phyloP scores from a whole-genome alignment of 2,797 vertebrate genomes.

The Meda fulgida region DNA sequence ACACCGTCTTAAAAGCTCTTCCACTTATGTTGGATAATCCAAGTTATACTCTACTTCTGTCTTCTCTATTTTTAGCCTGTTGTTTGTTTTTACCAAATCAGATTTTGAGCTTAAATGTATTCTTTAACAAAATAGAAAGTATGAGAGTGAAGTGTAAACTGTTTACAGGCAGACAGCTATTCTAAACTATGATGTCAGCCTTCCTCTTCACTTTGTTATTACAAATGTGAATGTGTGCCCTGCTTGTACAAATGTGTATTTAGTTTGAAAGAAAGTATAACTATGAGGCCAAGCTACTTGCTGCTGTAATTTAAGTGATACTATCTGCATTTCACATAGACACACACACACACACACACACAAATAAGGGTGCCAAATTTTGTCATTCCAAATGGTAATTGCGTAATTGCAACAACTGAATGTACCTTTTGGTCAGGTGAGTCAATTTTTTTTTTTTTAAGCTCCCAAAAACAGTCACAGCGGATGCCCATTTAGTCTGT shows the following conservation, averaged over 20 bases:
- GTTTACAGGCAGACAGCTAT: slow-evolving; percentile 3
- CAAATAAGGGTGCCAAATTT: not conserved
- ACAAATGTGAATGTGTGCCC: not conserved
- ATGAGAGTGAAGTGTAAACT: slow-evolving; percentile 4
- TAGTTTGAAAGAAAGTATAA: slow-evolving; percentile 31
- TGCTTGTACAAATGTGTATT: slow-evolving; percentile 7
- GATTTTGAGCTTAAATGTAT: not conserved
- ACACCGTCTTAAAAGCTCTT: slow-evolving; percentile 32
- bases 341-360: not conserved
- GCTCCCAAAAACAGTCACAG: not conserved
- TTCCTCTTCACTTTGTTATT: slow-evolving; percentile 34
- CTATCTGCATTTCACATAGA: not conserved
- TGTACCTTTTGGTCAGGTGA: not conserved
- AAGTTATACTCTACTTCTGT: slow-evolving; percentile 1
- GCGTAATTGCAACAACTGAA: not conserved
- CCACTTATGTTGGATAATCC: slow-evolving; percentile 26
- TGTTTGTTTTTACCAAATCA: slow-evolving; percentile 16
- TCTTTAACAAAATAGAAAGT: not conserved
- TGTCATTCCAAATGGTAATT: not conserved
- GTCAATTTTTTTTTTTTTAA: not conserved
- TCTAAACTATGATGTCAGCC: slow-evolving; percentile 20
- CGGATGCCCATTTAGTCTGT: not conserved
- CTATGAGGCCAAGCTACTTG: slow-evolving; percentile 19
- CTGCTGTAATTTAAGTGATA: slow-evolving; percentile 7
- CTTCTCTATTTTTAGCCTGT: slow-evolving; percentile 20